Evolutionary conservation across 2,797 vertebrate genomes (phyloP), one percentile per base, ranked within the genome.

Genomic region (Borostomias antarcticus): DNA sequence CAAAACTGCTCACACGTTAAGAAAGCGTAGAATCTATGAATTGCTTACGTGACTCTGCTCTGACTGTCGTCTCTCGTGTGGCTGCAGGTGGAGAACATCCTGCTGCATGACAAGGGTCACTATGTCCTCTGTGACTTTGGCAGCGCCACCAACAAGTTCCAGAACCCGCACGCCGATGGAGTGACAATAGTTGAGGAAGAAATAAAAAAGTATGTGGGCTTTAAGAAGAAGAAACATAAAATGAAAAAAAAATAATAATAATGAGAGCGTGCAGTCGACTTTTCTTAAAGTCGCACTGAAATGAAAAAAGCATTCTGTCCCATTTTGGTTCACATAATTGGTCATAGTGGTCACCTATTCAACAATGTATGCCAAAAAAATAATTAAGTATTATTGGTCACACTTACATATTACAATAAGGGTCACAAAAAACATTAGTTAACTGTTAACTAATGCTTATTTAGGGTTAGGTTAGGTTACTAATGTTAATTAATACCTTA

Each of bases 101-200:
- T 99, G 66, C 89, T 99, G 65, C 97, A 98, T 1, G 97, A 99
- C 73, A 94, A 95, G 73, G 97, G 97, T 64, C 96, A 99, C 85
- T 99, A 99, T 0, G 97, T 99, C 66, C 90, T 99, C 43, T 99
- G 97, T 81, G 97, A 99, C 88, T 98, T 99, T 61, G 97, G 97
- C 79, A 98, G 97, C 1, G 96, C 97, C 68, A 99, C 96, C 6
- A 94, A 97, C 89, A 96, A 94, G 86, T 97, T 96, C 82, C 96
- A 98, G 91, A 98, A 96, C 83, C 97, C 97, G 0, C 96, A 98
- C 54, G 90, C 85, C 0, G 97, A 98, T 73, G 97, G 97, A 47
- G 97, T 97, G 66, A 93, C 95, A 0, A 82, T 87, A 0, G 97
- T 98, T 1, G 97, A 99, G 84, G 97, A 99, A 63, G 97, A 99